Evolutionary conservation across 2,797 vertebrate species (phyloP).

Genomic region (Eulemur coronatus): DNA sequence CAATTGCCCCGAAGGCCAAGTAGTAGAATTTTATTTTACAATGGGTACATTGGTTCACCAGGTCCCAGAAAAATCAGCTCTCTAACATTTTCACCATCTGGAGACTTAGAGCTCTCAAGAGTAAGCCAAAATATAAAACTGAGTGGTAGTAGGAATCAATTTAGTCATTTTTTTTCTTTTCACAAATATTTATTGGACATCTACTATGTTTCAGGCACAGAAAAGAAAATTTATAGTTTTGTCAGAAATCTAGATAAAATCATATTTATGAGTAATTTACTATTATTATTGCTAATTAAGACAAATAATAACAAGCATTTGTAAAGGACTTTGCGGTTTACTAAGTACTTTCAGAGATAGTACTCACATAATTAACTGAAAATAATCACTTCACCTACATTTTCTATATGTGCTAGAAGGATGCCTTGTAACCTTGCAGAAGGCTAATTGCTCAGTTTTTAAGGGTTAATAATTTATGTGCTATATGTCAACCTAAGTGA

Average conservation of each 20-base stretch:
- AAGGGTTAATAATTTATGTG: background rate
- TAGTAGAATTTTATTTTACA: background rate
- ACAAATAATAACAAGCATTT: background rate
- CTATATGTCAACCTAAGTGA: background rate
- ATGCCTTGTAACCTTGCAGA: background rate
- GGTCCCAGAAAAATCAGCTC: background rate
- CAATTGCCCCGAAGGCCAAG: background rate
- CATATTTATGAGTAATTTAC: background rate
- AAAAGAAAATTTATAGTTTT: background rate
- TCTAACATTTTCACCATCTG: background rate
- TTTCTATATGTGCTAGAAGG: background rate
- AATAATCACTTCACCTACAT: background rate
- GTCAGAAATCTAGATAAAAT: background rate
- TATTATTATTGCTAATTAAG: background rate
- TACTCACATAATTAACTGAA: background rate
- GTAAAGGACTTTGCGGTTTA: background rate
- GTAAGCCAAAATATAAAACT: background rate
- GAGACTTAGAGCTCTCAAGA: background rate
- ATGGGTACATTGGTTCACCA: fast-evolving
- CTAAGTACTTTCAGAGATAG: background rate
- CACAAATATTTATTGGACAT: background rate
- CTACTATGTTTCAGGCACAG: background rate
- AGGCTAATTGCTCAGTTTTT: background rate
- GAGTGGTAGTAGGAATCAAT: background rate
- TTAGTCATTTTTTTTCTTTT: background rate